Evolutionary conservation across 1,140 invertebrate genomes (phyloP).

Genomic region (Cyrtorhinus lividipennis): DNA sequence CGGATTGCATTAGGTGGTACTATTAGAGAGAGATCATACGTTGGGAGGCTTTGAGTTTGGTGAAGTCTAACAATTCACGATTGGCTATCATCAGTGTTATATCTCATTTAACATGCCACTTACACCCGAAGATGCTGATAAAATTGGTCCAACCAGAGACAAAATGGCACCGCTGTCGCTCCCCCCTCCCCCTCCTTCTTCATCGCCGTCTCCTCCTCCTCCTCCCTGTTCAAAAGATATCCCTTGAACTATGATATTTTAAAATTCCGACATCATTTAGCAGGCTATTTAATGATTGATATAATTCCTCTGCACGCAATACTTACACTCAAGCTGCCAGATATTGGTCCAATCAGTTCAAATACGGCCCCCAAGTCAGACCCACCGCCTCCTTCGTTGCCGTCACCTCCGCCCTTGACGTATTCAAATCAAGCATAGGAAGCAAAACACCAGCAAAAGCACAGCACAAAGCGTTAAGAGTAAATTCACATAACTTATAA

Average conservation of each 20-base stretch:
- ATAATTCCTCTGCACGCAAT: too few relatives aligned
- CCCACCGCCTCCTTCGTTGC: slow-evolving; percentile 19
- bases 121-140: slow-evolving; percentile 10
- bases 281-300: too few relatives aligned
- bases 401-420: slow-evolving; percentile 18
- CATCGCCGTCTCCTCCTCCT: not conserved
- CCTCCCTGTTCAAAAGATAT: slow-evolving; percentile 4
- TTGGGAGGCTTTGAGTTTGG: too few relatives aligned
- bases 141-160: slow-evolving; percentile 13
- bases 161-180: slow-evolving; percentile 9
- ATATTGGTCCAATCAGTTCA: slow-evolving; percentile 23
- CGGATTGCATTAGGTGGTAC: too few relatives aligned
- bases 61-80: too few relatives aligned
- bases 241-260: too few relatives aligned
- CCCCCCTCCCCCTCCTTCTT: slow-evolving; percentile 12
- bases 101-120: too few relatives aligned
- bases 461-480: not conserved
- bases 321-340: slow-evolving; percentile 23
- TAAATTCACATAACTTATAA: too few relatives aligned
- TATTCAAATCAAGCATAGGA: not conserved
- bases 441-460: not conserved
- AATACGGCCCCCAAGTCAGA: slow-evolving; percentile 25
- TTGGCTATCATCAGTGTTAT: too few relatives aligned
- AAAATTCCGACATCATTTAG: too few relatives aligned
- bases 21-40: too few relatives aligned